Percentiles rank a stretch among this genome's conserved stretches.
Evolutionary conservation across 2,113 vertebrate genomes (phyloP).

Genomic region (Ifrita kowaldi): DNA sequence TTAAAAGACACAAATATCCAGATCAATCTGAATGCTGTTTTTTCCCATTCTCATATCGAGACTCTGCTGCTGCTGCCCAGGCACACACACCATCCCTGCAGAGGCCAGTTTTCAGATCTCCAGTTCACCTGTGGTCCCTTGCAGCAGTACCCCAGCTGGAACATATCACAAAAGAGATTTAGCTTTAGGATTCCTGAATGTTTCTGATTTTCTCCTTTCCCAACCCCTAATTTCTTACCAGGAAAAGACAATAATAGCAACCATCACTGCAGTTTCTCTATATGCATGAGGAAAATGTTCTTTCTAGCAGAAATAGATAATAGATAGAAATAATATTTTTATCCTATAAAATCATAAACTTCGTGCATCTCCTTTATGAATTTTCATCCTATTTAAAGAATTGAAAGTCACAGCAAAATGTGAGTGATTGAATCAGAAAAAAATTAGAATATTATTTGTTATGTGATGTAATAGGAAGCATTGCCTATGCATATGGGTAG

Average conservation of each 20-base stretch:
- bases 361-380: not conserved
- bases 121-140: not conserved
- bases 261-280: not conserved
- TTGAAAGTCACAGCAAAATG: not conserved
- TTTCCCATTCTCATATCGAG: not conserved
- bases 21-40: not conserved
- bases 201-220: not conserved
- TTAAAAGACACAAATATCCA: not conserved
- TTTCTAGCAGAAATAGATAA: not conserved
- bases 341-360: not conserved
- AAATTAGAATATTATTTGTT: not conserved
- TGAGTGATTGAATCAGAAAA: not conserved
- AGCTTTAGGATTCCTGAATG: not conserved
- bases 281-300: not conserved
- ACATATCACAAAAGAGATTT: not conserved
- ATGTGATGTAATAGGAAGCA: not conserved
- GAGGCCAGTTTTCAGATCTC: not conserved
- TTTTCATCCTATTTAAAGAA: not conserved
- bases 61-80: not conserved
- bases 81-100: not conserved
- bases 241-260: not conserved
- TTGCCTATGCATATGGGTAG: not conserved
- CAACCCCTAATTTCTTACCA: not conserved
- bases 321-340: not conserved
- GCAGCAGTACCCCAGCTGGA: not conserved